Evolutionary conservation across 2,888 invertebrate species (phyloP).

Genomic region (Orthosia incerta): DNA sequence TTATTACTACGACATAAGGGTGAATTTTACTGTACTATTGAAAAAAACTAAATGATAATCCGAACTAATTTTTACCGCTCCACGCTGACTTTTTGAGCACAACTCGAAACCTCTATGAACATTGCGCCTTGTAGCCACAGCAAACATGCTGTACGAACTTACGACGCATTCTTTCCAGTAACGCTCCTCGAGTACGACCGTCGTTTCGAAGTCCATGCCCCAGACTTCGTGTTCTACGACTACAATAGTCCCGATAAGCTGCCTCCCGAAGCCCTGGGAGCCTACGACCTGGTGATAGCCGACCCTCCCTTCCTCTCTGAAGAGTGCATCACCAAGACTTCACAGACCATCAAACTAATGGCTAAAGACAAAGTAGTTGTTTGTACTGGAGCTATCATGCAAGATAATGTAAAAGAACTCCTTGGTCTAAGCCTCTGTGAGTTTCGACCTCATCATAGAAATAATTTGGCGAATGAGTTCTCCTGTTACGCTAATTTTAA

Average conservation of each 20-base stretch:
- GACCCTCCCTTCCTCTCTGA: slow-evolving; percentile 99
- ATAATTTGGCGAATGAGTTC: slow-evolving; percentile 98
- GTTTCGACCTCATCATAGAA: slow-evolving; percentile 96
- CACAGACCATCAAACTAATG: slow-evolving; percentile 94
- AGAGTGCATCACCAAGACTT: slow-evolving; percentile 96
- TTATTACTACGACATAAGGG: not conserved
- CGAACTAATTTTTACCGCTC: too few species aligned
- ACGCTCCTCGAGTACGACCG: slow-evolving; percentile 96
- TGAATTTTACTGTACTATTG: not conserved
- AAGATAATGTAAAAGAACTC: slow-evolving; percentile 92
- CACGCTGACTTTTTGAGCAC: too few species aligned
- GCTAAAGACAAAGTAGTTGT: slow-evolving; percentile 94
- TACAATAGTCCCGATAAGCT: slow-evolving; percentile 95
- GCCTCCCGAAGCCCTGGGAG: slow-evolving; percentile 90
- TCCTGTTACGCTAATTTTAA: slow-evolving; percentile 97
- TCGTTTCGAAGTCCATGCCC: slow-evolving; percentile 94
- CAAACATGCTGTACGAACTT: not conserved
- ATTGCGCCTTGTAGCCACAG: too few species aligned
- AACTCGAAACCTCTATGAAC: too few species aligned
- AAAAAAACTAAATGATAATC: too few species aligned
- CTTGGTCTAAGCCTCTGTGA: slow-evolving; percentile 92
- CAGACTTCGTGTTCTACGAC: slow-evolving; percentile 96
- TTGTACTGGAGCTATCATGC: slow-evolving; percentile 97
- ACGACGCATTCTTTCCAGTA: slow-evolving; percentile 88
- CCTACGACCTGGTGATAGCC: slow-evolving; percentile 96